Base-by-base conservation (phyloP, 2,888 invertebrate species). In the Tiphia femorata region DNA sequence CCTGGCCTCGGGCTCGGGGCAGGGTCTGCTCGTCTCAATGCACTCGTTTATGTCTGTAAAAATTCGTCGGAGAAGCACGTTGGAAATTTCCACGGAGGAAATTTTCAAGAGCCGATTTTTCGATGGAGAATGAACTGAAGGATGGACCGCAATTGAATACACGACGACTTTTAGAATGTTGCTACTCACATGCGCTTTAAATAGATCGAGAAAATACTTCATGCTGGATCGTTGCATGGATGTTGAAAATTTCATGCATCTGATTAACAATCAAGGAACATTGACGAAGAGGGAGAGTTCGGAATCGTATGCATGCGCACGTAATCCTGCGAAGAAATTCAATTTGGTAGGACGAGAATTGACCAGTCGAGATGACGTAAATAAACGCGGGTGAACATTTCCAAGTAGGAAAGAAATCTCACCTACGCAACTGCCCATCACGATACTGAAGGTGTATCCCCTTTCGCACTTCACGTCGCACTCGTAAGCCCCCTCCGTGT, bases 1-100 rank as follows among this genome's bases (percentile, higher is more conserved):
- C 29, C 84, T 83, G 57, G 88, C 67, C 21, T 67, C 64, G 33
- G 85, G 83, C 27, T 80, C 76, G 3, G 79, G 80, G 74, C 90
- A 90, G 12, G 85, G 84, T 49, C 71, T 67, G 25, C 12, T 59
- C 8, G 65, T 42, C 25, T 73, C 52, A 0, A 77, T 69, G 74
- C 89, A 89, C 67, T 89, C 89, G 68, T 88, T 85, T 51, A 88
- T 80, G 73, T 89, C 89, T 88, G 64, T n/a, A 73, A 51, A 30
- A 5, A 30, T 10, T 19, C 1, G 17, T n/a, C 7, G 19, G 25
- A 25, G 25, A 6, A 25, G 25, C 8, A 6, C 25, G 25, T 6
- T 25, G 25, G 5, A 25, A 4, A 25, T 25, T 25, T 25, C 8
- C 25, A 25, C 8, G 6, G 17, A 14, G 0, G 3, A 35, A 14